phyloP scores from a whole-genome alignment of 1,140 invertebrate species.

The Ips typographus region DNA sequence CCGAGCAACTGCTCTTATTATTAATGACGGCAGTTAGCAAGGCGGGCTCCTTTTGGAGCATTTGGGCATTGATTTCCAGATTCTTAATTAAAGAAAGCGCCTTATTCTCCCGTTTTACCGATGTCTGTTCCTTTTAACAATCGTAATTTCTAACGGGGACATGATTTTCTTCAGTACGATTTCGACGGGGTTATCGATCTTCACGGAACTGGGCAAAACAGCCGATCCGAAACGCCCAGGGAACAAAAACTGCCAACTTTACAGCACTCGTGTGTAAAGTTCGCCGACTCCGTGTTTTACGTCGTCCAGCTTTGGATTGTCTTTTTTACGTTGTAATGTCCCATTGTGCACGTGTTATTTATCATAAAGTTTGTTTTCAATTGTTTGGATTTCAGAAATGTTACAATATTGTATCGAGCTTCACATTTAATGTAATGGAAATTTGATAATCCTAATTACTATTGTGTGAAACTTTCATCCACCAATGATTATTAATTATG shows the following conservation, averaged over 20 bases:
- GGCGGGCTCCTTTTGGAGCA: background rate
- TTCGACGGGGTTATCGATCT: background rate
- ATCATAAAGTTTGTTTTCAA: too few relatives aligned
- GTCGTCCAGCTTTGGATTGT: background rate
- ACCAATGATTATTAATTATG: slow-evolving; percentile 12
- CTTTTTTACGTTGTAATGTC: background rate
- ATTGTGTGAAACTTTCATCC: too few relatives aligned
- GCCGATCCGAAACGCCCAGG: background rate
- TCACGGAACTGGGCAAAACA: background rate
- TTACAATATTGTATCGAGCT: too few relatives aligned
- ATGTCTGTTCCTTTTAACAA: background rate
- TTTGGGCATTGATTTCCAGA: background rate
- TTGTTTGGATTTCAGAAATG: too few relatives aligned
- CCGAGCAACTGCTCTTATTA: background rate
- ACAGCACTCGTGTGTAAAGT: slow-evolving; percentile 2
- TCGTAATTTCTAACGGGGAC: background rate
- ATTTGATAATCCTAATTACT: too few relatives aligned
- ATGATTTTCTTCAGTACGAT: background rate
- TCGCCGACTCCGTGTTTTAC: background rate
- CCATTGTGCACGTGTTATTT: background rate
- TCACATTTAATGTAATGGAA: too few relatives aligned
- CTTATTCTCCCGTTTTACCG: background rate
- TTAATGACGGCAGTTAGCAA: background rate
- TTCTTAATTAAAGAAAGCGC: background rate
- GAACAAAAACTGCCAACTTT: background rate